These are phyloP conservation scores for Clytia hemisphaerica DNA, from an alignment of 30 jellyfish, hydroid and myxozoan genomes.

Conservation along the genomic window DNA sequence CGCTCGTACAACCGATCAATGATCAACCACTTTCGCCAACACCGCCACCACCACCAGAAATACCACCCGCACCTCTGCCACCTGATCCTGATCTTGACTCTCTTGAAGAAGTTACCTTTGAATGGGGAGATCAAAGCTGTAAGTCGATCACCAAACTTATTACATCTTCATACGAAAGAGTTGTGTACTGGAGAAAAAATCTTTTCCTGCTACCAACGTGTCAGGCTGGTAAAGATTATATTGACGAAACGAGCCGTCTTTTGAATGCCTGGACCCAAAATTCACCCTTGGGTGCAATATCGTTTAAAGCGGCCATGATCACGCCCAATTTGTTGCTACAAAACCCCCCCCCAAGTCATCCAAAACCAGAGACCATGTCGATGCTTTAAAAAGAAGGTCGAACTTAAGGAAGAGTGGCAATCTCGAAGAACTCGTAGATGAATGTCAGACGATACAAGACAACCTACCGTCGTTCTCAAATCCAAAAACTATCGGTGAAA, in stretches of 20 bases:
- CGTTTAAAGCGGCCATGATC: background rate
- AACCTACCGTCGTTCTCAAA: no score
- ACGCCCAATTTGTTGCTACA: slow-evolving; percentile 4
- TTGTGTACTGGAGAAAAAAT: background rate
- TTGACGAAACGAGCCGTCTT: background rate
- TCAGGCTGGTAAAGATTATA: background rate
- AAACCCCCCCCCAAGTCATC: slow-evolving; percentile 5
- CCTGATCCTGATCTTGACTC: background rate
- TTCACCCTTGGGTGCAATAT: background rate
- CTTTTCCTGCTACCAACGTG: background rate
- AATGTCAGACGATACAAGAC: background rate
- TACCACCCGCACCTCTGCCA: background rate
- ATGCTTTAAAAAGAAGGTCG: slow-evolving; percentile 5
- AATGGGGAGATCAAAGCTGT: background rate
- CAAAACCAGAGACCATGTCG: slow-evolving; percentile 12
- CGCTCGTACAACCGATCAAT: no score
- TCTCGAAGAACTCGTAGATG: background rate
- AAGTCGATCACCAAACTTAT: background rate
- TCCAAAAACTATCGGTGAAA: no score
- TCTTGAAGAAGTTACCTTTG: background rate
- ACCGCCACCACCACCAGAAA: no score
- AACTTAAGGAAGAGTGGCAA: background rate
- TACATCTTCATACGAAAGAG: background rate
- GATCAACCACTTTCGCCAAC: no score
- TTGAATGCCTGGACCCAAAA: slow-evolving; percentile 8